Evolutionary conservation across 2,113 vertebrate genomes (phyloP), one percentile per base, ranked within the genome.

Genomic region (human): DNA sequence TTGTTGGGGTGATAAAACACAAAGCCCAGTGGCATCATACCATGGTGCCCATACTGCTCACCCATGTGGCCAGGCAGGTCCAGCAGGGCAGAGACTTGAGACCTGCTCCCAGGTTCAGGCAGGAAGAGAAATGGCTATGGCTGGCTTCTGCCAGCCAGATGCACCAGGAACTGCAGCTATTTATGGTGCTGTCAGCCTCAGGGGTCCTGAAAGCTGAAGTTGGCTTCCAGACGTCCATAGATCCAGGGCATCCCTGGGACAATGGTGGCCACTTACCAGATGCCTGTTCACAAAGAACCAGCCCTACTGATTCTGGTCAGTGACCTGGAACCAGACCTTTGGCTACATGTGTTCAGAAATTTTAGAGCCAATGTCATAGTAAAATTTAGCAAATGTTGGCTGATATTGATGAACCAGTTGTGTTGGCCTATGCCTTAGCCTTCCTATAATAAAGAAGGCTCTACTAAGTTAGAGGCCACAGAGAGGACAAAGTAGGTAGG

Each of bases 301-400:
- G 27, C 85, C 8, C 3, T 87, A 45, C 8, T 20, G 48, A 92
- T 81, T 8, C 35, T 81, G 14, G 32, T 89, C 90, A 70, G 0
- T 79, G 48, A 84, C 55, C 59, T 22, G 35, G 55, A 95, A 76
- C 48, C 85, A 80, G 72, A 94, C 72, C 30, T 92, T 94, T 83
- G 72, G 64, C 40, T n/a, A 85, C 43, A 40, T 18, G 20, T 82
- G 70, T 70, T 94, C 73, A 92, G 43, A 83, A 48, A 79, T 61
- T 20, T n/a, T 75, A 85, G 45, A 82, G 57, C 72, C 22, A 64
- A 8, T 64, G 32, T 48, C 45, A 45, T 2, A 79, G 52, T 32
- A 66, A 92, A 94, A 91, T 22, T 38, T 76, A 70, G 48, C 9
- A 64, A 48, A 64, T 79, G 23, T 59, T 86, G 23, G 22, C 80